Conservation (phyloP, 1,140 invertebrate genomes). For the Zaprionus nigranus region DNA sequence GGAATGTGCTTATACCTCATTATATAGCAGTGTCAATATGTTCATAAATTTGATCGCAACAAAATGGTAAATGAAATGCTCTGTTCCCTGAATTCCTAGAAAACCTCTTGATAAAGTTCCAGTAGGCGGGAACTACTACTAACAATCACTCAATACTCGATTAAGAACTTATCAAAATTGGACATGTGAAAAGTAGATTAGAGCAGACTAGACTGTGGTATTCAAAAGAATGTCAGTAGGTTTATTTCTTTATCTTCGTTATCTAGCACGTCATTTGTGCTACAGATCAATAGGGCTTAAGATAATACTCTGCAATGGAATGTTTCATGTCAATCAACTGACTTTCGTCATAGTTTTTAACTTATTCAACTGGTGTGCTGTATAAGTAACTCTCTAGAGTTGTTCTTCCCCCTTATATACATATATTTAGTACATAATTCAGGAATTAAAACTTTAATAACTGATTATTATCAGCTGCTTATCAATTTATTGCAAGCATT, state of each 20-base stretch:
- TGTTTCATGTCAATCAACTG: background rate
- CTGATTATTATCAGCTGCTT: background rate
- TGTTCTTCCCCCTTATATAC: too few species aligned
- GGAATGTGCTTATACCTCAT: slow-evolving; percentile 8
- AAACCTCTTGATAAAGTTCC: slow-evolving; percentile 8
- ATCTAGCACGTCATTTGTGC: background rate
- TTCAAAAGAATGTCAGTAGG: background rate
- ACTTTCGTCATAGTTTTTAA: background rate
- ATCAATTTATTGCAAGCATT: background rate
- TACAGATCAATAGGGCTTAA: background rate
- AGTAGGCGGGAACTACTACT: background rate
- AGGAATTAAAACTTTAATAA: too few species aligned
- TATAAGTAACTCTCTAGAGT: too few species aligned
- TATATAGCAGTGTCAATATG: slow-evolving; percentile 7
- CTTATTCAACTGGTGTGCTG: too few species aligned
- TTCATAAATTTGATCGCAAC: slow-evolving; percentile 57
- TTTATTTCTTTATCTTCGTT: too few species aligned
- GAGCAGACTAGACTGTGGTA: too few species aligned
- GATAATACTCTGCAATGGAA: background rate
- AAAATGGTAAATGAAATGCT: slow-evolving; percentile 54
- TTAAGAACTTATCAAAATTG: background rate
- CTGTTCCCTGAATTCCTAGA: slow-evolving; percentile 27
- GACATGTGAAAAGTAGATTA: slow-evolving; percentile 4
- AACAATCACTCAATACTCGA: background rate
- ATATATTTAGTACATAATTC: too few species aligned